Evolutionary conservation across 2,888 invertebrate species (phyloP), one percentile per base, ranked within the genome.

Genomic region (Pachliopta kotzebuea): DNA sequence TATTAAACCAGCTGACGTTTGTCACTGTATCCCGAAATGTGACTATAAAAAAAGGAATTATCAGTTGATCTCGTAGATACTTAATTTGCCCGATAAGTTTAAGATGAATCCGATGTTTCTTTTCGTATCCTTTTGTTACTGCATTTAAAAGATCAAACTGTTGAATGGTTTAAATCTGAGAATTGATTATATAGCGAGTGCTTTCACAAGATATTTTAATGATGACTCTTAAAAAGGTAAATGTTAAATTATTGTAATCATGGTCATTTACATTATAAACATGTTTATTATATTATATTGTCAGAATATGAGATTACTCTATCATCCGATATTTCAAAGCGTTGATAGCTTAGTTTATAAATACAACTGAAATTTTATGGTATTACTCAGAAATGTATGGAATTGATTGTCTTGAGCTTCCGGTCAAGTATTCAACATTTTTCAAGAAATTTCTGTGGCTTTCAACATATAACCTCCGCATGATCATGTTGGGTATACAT

Each of bases 1-100:
- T 81, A 79, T 85, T 76, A 76, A 68, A 67, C 65, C 66, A 66
- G 65, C 69, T 71, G 70, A 72, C 74, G 75, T 78, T 80, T 86
- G 84, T 85, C 85, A 83, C 82, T 81, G 72, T 71, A 71, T 74
- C 58, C 65, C 67, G 60, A 69, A 70, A 69, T 37, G 37, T 14
- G 14, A 37, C 37, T 37, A 37, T 37, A 37, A 37, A 37, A 37
- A 37, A 37, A 37, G 2, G 31, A 14, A 37, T 70, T 74, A 71
- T 72, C 72, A 68, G 42, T 68, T 70, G 75, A 81, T 81, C 78
- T 72, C 67, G 62, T 65, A 69, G 70, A 71, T 66, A 69, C 62
- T 69, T 73, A 76, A 73, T 74, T 73, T 76, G 72, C 76, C 76
- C 69, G 63, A 68, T 69, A 68, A 65, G 56, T 60, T 62, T 62